phyloP scores from a whole-genome alignment of 2,113 vertebrate species.

The Alligator sinensis region DNA sequence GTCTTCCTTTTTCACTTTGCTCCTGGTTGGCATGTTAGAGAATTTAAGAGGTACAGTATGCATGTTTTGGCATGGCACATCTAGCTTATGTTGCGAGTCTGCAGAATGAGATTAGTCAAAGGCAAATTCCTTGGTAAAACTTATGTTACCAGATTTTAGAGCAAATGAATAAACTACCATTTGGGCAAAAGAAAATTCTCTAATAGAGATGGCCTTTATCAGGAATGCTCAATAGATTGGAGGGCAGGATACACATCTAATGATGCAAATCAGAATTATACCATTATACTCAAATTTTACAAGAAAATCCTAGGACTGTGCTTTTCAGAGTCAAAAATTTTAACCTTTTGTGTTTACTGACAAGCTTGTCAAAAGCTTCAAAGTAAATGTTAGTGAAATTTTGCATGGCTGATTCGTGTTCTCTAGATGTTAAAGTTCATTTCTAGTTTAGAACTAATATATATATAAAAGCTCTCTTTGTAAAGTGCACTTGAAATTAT shows the following conservation, averaged over 20 bases:
- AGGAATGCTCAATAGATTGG: not conserved
- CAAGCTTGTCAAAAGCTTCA: not conserved
- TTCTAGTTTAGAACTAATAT: not conserved
- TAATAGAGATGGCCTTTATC: not conserved
- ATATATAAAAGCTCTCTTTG: not conserved
- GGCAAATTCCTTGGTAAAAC: not conserved
- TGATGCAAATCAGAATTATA: not conserved
- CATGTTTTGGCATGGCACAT: slow-evolving; percentile 69
- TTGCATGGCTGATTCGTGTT: not conserved
- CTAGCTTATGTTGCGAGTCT: slow-evolving; percentile 1
- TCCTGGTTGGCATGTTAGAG: slow-evolving; percentile 73
- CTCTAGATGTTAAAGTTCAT: not conserved
- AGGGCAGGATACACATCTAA: not conserved
- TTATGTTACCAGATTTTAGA: not conserved
- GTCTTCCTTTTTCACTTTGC: slow-evolving; percentile 68
- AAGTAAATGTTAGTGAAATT: not conserved
- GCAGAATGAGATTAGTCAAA: not conserved
- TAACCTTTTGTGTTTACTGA: not conserved
- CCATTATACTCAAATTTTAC: not conserved
- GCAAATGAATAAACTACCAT: not conserved
- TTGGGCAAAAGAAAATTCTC: not conserved
- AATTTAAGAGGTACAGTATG: slow-evolving; percentile 76
- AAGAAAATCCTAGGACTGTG: not conserved
- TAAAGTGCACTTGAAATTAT: not conserved
- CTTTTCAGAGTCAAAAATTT: not conserved